Base-by-base conservation (phyloP, 2,797 vertebrate species). In the Chaenodraco wilsoni region DNA sequence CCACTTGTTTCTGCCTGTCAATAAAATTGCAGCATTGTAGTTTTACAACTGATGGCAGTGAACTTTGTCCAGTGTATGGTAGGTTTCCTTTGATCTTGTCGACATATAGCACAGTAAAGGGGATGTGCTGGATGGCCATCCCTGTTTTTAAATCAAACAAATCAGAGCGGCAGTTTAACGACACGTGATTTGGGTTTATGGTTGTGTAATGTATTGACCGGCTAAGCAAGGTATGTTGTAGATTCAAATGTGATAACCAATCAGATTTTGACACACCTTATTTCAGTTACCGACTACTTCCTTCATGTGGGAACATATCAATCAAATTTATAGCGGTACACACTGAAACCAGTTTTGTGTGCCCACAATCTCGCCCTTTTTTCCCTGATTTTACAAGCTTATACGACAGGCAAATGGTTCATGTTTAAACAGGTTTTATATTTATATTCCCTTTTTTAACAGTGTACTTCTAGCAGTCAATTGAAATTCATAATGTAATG, bases 401-500 rank as follows among this genome's bases (percentile, higher is more conserved):
- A 61, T 65, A 9, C 60, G n/a, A 50, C 9, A 14, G 15, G 54
- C 48, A 3, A 68, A 43, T 1, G 3, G 3, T 15, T 1, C 8
- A 6, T 5, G 5, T 27, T 46, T 51, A 40, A 27, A 44, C 16
- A 51, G 19, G 15, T 51, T 65, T 52, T 43, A 49, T 2, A 51
- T 31, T 64, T 21, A 21, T 21, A 21, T 21, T 6, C 51, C 33
- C 27, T 43, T 46, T 54, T 16, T 45, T 23, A 27, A 55, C 37
- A 48, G 3, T 16, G 11, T 43, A 27, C 33, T 21, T 57, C 16
- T 60, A 51, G 54, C 33, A 17, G 37, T 48, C 44, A 23, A 61
- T 61, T 81, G 37, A 75, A 70, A 81, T 81, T 72, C 63, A 76
- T 19, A 56, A 61, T 19, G n/a, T 67, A 45, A 64, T 56, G 41